Percentiles rank a stretch among this genome's conserved stretches.
Evolutionary conservation across 2,113 vertebrate genomes (phyloP).

Genomic region (Mirounga angustirostris): DNA sequence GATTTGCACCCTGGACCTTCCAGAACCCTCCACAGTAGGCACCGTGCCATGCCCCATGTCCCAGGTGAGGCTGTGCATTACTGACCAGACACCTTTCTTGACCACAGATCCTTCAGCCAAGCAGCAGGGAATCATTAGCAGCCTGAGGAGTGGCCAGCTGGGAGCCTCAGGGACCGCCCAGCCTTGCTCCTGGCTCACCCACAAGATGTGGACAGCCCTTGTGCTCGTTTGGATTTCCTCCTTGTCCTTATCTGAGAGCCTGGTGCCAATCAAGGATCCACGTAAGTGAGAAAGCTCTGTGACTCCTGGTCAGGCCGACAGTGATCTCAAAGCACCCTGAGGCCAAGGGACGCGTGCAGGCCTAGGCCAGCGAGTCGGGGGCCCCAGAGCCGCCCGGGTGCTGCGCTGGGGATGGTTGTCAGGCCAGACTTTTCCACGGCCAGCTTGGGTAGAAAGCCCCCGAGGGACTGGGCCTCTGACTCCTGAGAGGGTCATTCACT

Average conservation of each 20-base stretch:
- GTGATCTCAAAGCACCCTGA: neutral
- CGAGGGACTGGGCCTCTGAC: neutral
- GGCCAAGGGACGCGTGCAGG: neutral
- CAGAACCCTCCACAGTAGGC: fast-evolving
- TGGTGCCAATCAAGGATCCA: fast-evolving
- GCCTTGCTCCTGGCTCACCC: neutral
- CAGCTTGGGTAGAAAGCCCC: fast-evolving
- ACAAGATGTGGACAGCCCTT: constrained; percentile 76
- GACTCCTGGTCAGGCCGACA: neutral
- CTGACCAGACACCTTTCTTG: neutral
- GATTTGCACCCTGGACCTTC: neutral
- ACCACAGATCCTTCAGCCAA: constrained; percentile 4
- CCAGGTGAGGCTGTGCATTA: no score
- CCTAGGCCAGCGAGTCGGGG: fast-evolving
- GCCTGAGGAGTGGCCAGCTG: neutral
- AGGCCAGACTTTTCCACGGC: neutral
- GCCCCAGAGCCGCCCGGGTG: fast-evolving
- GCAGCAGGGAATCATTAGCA: neutral
- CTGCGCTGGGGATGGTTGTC: neutral
- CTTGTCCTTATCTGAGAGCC: neutral
- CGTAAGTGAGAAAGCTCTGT: constrained; percentile 36
- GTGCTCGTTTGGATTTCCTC: constrained; percentile 55
- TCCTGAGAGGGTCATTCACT: neutral
- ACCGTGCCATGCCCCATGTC: fast-evolving
- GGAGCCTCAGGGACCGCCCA: neutral